Percentiles rank a stretch among this genome's conserved stretches.
Evolutionary conservation across 2,113 vertebrate genomes (phyloP).

Genomic region (Hymenochirus boettgeri): DNA sequence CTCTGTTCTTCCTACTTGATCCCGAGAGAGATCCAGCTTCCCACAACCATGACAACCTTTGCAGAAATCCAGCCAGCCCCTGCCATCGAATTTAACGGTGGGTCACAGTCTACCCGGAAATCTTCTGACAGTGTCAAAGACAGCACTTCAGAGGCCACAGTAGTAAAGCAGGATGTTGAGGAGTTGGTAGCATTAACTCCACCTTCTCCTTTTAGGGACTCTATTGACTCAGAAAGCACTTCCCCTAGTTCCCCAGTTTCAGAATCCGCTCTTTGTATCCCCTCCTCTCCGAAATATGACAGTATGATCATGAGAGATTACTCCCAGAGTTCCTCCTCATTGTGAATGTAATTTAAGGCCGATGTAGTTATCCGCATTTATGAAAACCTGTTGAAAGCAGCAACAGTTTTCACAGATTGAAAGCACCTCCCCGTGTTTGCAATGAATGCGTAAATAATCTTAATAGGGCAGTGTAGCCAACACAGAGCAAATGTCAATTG

Average conservation of each 20-base stretch:
- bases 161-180: conserved; percentile 76
- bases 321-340: conserved; percentile 95
- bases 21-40: conserved; percentile 80
- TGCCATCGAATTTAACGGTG: conserved; percentile 73
- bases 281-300: conserved; percentile 85
- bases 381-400: conserved; percentile 39
- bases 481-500: conserved; percentile 66
- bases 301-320: conserved; percentile 91
- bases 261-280: conserved; percentile 78
- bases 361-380: conserved; percentile 33
- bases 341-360: conserved; percentile 70
- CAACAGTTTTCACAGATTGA: conserved; percentile 49
- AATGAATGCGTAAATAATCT: conserved; percentile 40
- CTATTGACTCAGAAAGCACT: conserved; percentile 79
- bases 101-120: conserved; percentile 56
- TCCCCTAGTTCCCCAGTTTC: conserved; percentile 77
- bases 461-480: conserved; percentile 48
- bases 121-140: conserved; percentile 61
- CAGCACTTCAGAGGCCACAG: conserved; percentile 57
- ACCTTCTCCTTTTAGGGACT: conserved; percentile 96
- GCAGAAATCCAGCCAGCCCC: conserved; percentile 89
- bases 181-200: conserved; percentile 92
- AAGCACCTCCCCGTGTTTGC: conserved; percentile 43
- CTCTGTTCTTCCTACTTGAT: conserved; percentile 79
- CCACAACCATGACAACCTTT: conserved; percentile 85